Conservation (phyloP, 2,113 vertebrate genomes). For the Perognathus longimembris region DNA sequence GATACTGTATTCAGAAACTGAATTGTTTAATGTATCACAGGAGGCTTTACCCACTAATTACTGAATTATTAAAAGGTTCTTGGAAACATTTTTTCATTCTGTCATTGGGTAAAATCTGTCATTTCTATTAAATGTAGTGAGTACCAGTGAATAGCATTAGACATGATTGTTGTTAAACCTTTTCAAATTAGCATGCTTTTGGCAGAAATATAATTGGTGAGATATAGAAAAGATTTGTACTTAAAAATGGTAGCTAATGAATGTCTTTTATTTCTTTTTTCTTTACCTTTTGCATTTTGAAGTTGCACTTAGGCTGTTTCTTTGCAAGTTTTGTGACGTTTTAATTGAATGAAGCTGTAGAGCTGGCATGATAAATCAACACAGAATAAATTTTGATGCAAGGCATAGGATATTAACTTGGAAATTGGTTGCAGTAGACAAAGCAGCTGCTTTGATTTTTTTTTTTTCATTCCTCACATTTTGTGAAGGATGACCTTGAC, state of each 20-base stretch:
- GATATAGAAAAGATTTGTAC: conserved; percentile 47
- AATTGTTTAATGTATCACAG: background rate
- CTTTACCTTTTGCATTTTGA: conserved; percentile 68
- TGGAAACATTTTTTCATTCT: conserved; percentile 47
- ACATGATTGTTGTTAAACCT: conserved; percentile 46
- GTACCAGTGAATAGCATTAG: conserved; percentile 1
- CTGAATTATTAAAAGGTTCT: conserved; percentile 49
- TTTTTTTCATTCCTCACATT: conserved; percentile 62
- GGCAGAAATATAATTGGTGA: conserved; percentile 61
- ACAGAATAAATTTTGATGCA: conserved; percentile 80
- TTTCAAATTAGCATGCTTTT: conserved; percentile 58
- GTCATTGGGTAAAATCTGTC: background rate
- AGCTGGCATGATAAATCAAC: conserved; percentile 83
- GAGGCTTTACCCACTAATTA: conserved; percentile 31
- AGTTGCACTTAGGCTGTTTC: conserved; percentile 74
- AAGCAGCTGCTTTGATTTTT: conserved; percentile 83
- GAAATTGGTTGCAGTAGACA: conserved; percentile 81
- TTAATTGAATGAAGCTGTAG: conserved; percentile 85
- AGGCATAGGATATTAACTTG: conserved; percentile 72
- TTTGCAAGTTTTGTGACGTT: conserved; percentile 81
- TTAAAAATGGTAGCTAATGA: conserved; percentile 74
- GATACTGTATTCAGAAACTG: no score
- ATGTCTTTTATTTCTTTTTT: background rate
- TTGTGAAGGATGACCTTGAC: conserved; percentile 74
- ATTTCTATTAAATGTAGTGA: conserved; percentile 53